Evolutionary conservation across 2,113 vertebrate species (phyloP).

Genomic region (Danio rerio): GRCz12tu NC_133199.1:45874001-45874500

Average conservation of each 20-base stretch:
- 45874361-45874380: background rate
- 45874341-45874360: background rate
- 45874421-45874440: no score
- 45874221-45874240: background rate
- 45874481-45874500: no score
- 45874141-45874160: conserved; percentile 51
- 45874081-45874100: conserved; percentile 77
- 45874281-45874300: background rate
- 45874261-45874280: background rate
- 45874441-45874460: no score
- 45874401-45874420: no score
- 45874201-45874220: conserved; percentile 31
- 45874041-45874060: conserved; percentile 61
- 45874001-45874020: no score
- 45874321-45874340: background rate
- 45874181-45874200: conserved; percentile 60
- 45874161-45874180: conserved; percentile 58
- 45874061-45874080: conserved; percentile 77
- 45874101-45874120: conserved; percentile 77
- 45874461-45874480: no score
- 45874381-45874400: no score
- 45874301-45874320: conserved; percentile 1
- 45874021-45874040: background rate
- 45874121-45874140: conserved; percentile 66
- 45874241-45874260: background rate